Conservation (phyloP, 2,797 vertebrate species). For the Nyctibius grandis region DNA sequence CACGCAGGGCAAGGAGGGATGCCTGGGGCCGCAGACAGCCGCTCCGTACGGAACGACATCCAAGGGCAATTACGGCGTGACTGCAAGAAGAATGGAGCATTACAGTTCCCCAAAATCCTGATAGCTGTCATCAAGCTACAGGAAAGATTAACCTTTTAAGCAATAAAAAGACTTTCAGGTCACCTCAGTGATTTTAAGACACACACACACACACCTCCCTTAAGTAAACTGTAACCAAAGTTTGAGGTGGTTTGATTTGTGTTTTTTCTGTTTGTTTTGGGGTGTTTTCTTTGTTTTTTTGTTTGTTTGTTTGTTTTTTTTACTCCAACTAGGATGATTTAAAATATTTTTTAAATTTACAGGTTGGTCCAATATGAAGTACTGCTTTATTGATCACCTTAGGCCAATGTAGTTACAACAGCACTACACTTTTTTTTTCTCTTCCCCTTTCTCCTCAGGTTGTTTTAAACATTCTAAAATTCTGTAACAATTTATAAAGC, state of each 20-base stretch:
- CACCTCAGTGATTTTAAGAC: not conserved
- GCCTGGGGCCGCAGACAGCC: not conserved
- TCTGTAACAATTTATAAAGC: not conserved
- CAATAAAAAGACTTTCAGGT: not conserved
- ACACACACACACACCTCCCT: too few relatives aligned
- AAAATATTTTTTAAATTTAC: not conserved
- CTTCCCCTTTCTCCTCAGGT: not conserved
- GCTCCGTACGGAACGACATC: not conserved
- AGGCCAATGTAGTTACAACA: not conserved
- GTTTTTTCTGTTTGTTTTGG: not conserved
- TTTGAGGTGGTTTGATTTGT: not conserved
- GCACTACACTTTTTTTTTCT: fast-evolving
- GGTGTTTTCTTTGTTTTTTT: too few relatives aligned
- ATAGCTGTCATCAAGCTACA: not conserved
- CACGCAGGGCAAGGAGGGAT: not conserved
- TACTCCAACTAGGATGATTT: not conserved
- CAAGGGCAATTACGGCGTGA: fast-evolving
- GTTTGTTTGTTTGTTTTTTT: too few relatives aligned
- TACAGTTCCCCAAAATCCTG: fast-evolving
- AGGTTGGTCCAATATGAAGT: not conserved
- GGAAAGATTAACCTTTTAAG: not conserved
- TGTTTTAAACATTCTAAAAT: not conserved
- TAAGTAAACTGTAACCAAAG: not conserved
- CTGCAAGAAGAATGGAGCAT: fast-evolving
- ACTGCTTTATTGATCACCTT: not conserved